Evolutionary conservation across 2,113 vertebrate genomes (phyloP), one percentile per base, ranked within the genome.

Genomic region (Chaetodon auriga): DNA sequence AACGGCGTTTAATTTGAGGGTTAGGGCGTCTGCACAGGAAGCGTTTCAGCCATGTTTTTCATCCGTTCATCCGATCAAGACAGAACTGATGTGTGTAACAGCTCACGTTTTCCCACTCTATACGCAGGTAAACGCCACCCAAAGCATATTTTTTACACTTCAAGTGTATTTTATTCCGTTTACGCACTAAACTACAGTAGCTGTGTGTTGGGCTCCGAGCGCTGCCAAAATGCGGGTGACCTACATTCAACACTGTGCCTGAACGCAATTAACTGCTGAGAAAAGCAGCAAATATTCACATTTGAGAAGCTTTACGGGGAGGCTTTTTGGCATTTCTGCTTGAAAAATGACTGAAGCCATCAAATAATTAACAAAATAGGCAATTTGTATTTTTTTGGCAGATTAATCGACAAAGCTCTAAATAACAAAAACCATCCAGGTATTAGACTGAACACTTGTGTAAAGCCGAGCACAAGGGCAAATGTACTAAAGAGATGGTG

Each of bases 211-310:
- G 72, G 75, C 46, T 87, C 66, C 7, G 38, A 23, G 57, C 19
- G 6, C 55, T 11, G 36, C 72, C 66, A 55, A 51, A 85, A 75
- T 16, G 8, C 10, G 3, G 51, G 14, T 77, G 85, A 87, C 84
- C 78, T 80, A 84, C 75, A 89, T 87, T 84, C 49, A 74, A 38
- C n/a, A 36, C 46, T 36, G 68, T 12, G 60, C 58, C 43, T 81
- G 55, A 81, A 71, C 45, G 71, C n/a, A 77, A 77, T 75, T 43
- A 71, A 49, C 58, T 64, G 48, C 49, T 21, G 41, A 64, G 49
- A 41, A 38, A 48, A 18, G 25, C 23, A 54, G 45, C 13, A 12
- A 19, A 13, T 36, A 46, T 43, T 48, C 77, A 38, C 23, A 38
- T 60, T 35, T 49, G 4, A 49, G 25, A 57, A 25, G 21, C 43